Percentiles rank a stretch among this genome's conserved stretches.
These are phyloP conservation scores for Tetrao urogallus DNA, from an alignment of 2,113 vertebrate species.

Conservation along the genomic window DNA sequence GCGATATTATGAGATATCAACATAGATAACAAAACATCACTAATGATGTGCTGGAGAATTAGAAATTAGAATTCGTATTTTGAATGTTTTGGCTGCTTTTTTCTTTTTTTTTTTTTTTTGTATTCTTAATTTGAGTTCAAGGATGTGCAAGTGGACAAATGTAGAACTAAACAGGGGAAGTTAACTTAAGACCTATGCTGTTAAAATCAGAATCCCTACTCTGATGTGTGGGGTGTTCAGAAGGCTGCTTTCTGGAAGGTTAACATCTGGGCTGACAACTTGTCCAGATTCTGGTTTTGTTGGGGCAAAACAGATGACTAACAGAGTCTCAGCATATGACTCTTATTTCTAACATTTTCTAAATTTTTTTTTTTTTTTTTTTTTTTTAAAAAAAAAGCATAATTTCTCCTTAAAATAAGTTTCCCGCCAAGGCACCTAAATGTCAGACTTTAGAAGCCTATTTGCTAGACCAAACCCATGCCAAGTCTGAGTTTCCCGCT, in stretches of 20 bases:
- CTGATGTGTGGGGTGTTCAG: not conserved
- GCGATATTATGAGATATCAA: not conserved
- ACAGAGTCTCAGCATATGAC: not conserved
- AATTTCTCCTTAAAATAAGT: not conserved
- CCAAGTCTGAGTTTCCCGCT: not conserved
- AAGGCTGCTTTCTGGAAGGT: not conserved
- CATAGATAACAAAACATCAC: not conserved
- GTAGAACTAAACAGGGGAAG: not conserved
- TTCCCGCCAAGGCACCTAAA: accelerated
- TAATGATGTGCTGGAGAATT: not conserved
- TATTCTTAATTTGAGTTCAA: not conserved
- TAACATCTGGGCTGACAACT: not conserved
- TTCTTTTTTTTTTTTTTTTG: not conserved
- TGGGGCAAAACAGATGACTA: not conserved
- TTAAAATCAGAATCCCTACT: not conserved
- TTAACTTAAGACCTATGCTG: not conserved
- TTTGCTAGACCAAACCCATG: not conserved
- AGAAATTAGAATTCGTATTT: not conserved
- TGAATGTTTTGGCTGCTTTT: not conserved
- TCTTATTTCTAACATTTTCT: not conserved
- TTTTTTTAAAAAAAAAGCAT: not conserved
- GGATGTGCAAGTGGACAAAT: not conserved
- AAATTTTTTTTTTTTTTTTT: not conserved
- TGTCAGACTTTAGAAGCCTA: not conserved
- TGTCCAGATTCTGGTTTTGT: not conserved